phyloP scores from a whole-genome alignment of 2,888 invertebrate species.

The Hoplodrina ambigua region DNA sequence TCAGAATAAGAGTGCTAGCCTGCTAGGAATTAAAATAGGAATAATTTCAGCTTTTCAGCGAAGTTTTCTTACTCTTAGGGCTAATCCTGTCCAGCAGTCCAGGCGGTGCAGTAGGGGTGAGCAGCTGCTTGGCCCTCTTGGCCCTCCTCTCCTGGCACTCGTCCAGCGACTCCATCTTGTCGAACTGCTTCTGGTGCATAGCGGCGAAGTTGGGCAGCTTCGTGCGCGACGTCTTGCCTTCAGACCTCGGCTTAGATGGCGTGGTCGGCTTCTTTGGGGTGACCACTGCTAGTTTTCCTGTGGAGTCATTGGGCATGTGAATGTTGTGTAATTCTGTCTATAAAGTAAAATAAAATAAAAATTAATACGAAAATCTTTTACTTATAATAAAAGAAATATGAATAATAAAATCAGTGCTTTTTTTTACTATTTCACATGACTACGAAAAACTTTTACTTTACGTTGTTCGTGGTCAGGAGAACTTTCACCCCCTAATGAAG shows the following conservation, averaged over 20 bases:
- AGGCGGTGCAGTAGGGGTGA: conserved; percentile 75
- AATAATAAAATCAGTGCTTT: too few relatives aligned
- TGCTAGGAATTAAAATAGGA: too few relatives aligned
- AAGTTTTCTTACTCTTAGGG: conserved; percentile 72
- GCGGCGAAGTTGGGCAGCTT: conserved; percentile 93
- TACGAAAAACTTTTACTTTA: too few relatives aligned
- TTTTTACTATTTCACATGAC: too few relatives aligned
- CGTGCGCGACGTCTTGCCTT: conserved; percentile 84
- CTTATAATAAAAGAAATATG: too few relatives aligned
- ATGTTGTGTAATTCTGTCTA: too few relatives aligned
- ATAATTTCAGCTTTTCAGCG: background rate
- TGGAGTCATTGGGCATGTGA: background rate
- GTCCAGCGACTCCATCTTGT: conserved; percentile 92
- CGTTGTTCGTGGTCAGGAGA: too few relatives aligned
- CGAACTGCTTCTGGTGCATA: conserved; percentile 92
- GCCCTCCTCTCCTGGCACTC: conserved; percentile 90
- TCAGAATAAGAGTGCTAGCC: too few relatives aligned
- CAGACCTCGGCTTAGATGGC: conserved; percentile 64
- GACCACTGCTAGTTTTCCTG: conserved; percentile 74
- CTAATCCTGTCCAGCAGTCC: conserved; percentile 74
- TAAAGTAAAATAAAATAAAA: too few relatives aligned
- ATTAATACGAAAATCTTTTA: too few relatives aligned
- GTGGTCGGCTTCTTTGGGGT: conserved; percentile 50
- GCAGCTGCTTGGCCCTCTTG: conserved; percentile 82
- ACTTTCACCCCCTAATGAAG: too few relatives aligned